Evolutionary conservation across 2,797 vertebrate species (phyloP).

Genomic region (Neopelma chrysocephalum): DNA sequence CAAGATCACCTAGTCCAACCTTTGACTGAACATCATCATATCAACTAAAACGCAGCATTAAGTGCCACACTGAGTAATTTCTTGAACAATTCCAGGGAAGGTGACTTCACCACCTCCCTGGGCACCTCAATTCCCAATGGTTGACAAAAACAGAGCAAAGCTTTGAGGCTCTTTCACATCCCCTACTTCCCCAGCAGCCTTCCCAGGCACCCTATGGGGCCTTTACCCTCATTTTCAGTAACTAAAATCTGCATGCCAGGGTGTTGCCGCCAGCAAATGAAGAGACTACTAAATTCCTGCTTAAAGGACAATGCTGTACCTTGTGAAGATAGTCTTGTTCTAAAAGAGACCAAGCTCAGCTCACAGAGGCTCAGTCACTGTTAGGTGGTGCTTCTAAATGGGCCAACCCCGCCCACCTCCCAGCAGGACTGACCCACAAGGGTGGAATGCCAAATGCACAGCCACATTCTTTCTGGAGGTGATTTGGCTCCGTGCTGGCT

Average conservation of each 20-base stretch:
- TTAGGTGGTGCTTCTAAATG: background rate
- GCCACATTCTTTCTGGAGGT: background rate
- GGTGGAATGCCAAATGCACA: background rate
- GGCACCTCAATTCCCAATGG: background rate
- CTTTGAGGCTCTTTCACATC: background rate
- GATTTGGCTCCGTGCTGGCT: background rate
- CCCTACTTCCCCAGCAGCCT: rapidly evolving
- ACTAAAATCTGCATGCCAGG: background rate
- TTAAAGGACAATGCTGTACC: background rate
- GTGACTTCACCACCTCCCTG: background rate
- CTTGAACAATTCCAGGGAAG: background rate
- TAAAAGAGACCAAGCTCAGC: background rate
- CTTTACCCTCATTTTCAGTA: background rate
- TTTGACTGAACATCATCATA: rapidly evolving
- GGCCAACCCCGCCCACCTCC: rapidly evolving
- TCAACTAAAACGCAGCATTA: background rate
- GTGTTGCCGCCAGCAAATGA: background rate
- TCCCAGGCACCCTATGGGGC: background rate
- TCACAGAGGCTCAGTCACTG: background rate
- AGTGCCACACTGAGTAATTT: background rate
- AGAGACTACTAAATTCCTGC: background rate
- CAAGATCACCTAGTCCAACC: background rate
- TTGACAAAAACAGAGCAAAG: background rate
- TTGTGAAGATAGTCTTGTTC: background rate
- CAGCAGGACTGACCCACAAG: background rate